Evolutionary conservation across 2,888 invertebrate species (phyloP).

Genomic region (Silvanus unidentatus): DNA sequence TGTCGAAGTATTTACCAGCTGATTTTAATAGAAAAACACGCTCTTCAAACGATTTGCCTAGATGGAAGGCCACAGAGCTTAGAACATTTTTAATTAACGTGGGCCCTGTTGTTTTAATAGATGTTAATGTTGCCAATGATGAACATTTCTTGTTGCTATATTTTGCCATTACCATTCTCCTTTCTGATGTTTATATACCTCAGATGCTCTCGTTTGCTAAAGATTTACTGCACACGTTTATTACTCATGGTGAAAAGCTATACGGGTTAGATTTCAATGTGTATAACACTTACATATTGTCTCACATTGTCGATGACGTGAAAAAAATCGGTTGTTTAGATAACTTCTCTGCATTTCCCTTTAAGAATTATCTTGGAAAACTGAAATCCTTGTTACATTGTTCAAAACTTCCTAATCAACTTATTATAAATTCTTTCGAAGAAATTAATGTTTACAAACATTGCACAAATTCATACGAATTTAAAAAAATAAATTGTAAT

Average conservation of each 20-base stretch:
- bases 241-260: neutral
- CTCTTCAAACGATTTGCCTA: neutral
- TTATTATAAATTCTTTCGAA: too few species aligned
- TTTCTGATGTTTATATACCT: neutral
- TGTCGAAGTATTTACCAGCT: neutral
- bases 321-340: neutral
- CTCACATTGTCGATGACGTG: neutral
- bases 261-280: neutral
- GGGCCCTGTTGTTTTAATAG: neutral
- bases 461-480: too few species aligned
- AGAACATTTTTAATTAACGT: constrained; percentile 1
- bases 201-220: neutral
- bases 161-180: neutral
- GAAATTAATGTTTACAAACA: too few species aligned
- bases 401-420: too few species aligned
- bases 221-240: neutral
- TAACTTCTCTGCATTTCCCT: neutral
- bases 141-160: neutral
- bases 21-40: neutral
- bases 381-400: too few species aligned
- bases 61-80: neutral
- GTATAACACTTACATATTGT: neutral
- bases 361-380: too few species aligned
- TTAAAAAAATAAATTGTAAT: too few species aligned
- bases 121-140: neutral